phyloP scores from a whole-genome alignment of 2,113 vertebrate genomes.

The Ammodytes dubius region DNA sequence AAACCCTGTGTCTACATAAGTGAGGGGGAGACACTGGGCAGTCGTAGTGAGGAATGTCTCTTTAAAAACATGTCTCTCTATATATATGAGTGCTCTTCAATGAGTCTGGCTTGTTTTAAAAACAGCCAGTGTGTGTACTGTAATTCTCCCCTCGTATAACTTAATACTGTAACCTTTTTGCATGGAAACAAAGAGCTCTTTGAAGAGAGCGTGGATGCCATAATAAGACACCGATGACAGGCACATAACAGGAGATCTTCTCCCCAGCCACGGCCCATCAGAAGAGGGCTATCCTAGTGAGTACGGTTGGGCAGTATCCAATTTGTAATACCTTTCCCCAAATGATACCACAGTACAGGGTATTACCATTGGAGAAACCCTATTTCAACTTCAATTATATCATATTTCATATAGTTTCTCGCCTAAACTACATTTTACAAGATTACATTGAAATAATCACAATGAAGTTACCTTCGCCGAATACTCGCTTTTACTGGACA shows the following conservation, averaged over 20 bases:
- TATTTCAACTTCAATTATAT: too few species aligned
- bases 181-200: slow-evolving; percentile 85
- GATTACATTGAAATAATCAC: too few species aligned
- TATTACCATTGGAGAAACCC: too few species aligned
- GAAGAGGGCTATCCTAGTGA: slow-evolving; percentile 17
- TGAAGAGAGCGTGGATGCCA: slow-evolving; percentile 73
- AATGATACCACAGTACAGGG: too few species aligned
- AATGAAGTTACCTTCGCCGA: too few species aligned
- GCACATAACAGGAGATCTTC: slow-evolving; percentile 72
- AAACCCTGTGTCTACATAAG: slow-evolving; percentile 32
- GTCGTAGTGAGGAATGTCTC: slow-evolving; percentile 63
- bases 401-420: too few species aligned
- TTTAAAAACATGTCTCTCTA: slow-evolving; percentile 60
- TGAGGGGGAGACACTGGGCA: slow-evolving; percentile 54
- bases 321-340: too few species aligned
- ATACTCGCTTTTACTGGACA: too few species aligned
- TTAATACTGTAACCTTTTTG: slow-evolving; percentile 74
- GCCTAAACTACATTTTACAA: too few species aligned
- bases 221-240: slow-evolving; percentile 86
- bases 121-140: slow-evolving; percentile 63
- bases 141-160: slow-evolving; percentile 65
- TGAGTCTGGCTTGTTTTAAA: slow-evolving; percentile 67
- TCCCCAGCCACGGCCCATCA: slow-evolving; percentile 44
- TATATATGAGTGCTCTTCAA: too few species aligned
- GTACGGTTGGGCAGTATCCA: neutral